phyloP scores from a whole-genome alignment of 2,888 invertebrate genomes.

The Imbricaverruca yamaguchii region DNA sequence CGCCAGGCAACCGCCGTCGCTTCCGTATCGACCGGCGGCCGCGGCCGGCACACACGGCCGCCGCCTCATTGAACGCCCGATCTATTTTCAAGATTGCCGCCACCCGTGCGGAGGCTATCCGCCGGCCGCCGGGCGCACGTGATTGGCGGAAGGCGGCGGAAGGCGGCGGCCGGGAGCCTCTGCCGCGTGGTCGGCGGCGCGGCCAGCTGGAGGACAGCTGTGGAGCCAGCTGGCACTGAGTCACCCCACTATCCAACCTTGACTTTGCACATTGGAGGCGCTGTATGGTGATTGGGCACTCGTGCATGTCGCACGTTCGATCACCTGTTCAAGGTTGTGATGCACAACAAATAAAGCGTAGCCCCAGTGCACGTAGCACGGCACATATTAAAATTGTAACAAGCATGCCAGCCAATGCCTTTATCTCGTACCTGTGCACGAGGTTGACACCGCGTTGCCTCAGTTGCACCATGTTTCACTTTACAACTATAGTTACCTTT shows the following conservation, averaged over 20 bases:
- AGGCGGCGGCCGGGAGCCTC: neutral
- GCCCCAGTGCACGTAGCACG: too few species aligned
- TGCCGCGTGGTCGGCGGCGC: neutral
- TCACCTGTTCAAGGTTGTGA: too few species aligned
- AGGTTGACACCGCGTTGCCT: too few species aligned
- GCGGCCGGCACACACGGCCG: neutral
- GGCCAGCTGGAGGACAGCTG: slow-evolving; percentile 5
- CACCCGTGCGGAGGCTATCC: neutral
- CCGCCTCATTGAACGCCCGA: slow-evolving; percentile 3
- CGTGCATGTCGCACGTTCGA: too few species aligned
- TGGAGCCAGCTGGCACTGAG: neutral
- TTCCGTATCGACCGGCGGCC: neutral
- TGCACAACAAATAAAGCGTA: too few species aligned
- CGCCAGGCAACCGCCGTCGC: slow-evolving; percentile 2
- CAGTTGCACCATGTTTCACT: too few species aligned
- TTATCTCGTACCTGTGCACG: too few species aligned
- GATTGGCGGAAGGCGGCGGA: neutral
- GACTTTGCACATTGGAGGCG: neutral
- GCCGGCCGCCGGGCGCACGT: neutral
- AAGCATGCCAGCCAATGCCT: too few species aligned
- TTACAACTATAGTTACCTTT: too few species aligned
- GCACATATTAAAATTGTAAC: too few species aligned
- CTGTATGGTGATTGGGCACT: too few species aligned
- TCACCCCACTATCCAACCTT: neutral
- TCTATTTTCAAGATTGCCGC: slow-evolving; percentile 17